Conservation (phyloP, 2,113 vertebrate genomes). For the Stegastes partitus region DNA sequence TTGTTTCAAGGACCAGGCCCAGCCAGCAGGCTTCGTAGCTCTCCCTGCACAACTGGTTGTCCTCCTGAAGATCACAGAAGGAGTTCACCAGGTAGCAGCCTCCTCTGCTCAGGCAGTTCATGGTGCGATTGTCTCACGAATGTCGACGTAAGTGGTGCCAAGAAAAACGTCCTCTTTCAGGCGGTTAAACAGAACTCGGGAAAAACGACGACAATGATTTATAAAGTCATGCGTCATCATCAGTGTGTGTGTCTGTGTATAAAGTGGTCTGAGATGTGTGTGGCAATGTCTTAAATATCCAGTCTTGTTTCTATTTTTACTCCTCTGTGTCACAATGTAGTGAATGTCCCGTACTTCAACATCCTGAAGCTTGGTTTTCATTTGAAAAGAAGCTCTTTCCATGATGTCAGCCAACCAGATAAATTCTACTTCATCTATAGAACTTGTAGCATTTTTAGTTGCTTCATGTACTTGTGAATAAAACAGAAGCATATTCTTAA, state of each 20-base stretch:
- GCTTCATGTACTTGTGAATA: not conserved
- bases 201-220: not conserved
- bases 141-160: not conserved
- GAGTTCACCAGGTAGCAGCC: constrained; percentile 77
- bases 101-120: constrained; percentile 78
- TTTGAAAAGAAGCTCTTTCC: constrained; percentile 52
- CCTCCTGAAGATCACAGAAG: constrained; percentile 78
- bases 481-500: not conserved
- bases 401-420: constrained; percentile 9
- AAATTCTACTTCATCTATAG: not conserved
- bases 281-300: constrained; percentile 62
- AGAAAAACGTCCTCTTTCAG: not conserved
- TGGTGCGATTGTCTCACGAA: constrained; percentile 17
- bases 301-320: constrained; percentile 71
- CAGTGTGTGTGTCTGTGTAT: constrained; percentile 21
- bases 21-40: constrained; percentile 78
- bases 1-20: constrained; percentile 79
- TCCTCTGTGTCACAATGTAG: constrained; percentile 55
- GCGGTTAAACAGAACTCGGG: not conserved
- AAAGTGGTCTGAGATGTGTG: constrained; percentile 25
- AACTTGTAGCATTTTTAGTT: no score
- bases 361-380: constrained; percentile 61
- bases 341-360: constrained; percentile 46
- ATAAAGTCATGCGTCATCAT: constrained; percentile 12
- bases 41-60: constrained; percentile 73